A percentile compares a stretch with the other conserved stretches of the same genome.
Conservation (phyloP, 2,113 vertebrate species). For the Ptilorrhoa leucosticta region DNA sequence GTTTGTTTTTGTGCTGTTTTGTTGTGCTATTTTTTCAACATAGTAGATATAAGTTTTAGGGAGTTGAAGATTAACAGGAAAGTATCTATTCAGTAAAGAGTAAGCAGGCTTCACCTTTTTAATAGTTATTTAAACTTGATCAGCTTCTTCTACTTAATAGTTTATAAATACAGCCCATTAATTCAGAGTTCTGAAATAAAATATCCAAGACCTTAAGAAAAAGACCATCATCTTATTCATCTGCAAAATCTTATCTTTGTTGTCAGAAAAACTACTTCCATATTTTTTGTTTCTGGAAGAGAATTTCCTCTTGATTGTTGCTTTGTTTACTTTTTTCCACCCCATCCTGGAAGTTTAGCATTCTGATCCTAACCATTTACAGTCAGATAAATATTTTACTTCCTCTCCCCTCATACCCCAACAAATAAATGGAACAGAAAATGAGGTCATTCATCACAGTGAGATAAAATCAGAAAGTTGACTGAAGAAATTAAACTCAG, state of each 20-base stretch:
- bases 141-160: background rate
- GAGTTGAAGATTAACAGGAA: background rate
- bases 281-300: background rate
- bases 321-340: background rate
- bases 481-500: background rate
- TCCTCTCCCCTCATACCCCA: background rate
- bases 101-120: background rate
- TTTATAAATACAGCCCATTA: background rate
- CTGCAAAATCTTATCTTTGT: background rate
- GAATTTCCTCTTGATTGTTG: background rate
- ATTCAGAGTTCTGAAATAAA: background rate
- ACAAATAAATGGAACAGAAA: constrained; percentile 2
- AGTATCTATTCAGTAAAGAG: background rate
- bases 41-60: background rate
- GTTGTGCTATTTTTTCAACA: background rate
- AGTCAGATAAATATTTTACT: background rate
- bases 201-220: background rate
- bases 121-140: background rate
- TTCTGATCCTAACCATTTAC: background rate
- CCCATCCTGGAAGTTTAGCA: background rate
- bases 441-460: background rate
- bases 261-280: background rate
- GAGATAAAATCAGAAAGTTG: background rate
- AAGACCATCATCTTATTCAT: background rate
- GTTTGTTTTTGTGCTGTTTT: background rate